A percentile compares a stretch with the other conserved stretches of the same genome.
Evolutionary conservation across 2,113 vertebrate genomes (phyloP).

Genomic region (Theristicus caerulescens): DNA sequence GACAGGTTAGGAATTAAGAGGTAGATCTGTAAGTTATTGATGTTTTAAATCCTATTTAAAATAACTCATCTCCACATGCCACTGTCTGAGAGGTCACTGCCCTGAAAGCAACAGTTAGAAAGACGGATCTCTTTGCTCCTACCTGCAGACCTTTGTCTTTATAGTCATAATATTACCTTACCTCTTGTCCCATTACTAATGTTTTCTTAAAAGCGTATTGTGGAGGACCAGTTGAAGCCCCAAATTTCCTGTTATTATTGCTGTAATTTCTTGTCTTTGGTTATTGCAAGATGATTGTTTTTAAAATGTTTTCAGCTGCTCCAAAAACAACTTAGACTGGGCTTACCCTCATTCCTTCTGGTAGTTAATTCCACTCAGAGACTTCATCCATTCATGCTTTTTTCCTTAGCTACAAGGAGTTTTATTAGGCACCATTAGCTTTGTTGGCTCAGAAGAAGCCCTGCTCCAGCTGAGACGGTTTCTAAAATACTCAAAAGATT

Average conservation of each 20-base stretch:
- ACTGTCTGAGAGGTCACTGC: background rate
- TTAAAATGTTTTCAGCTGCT: slow-evolving; percentile 1
- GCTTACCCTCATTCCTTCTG: background rate
- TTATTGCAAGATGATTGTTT: background rate
- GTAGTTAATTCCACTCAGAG: slow-evolving; percentile 47
- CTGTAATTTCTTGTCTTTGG: background rate
- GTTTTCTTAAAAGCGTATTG: background rate
- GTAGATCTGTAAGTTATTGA: background rate
- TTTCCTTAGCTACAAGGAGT: slow-evolving; percentile 41
- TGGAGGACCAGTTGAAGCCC: background rate
- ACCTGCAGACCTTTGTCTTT: background rate
- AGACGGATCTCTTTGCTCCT: background rate
- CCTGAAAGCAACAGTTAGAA: background rate
- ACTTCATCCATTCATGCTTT: background rate
- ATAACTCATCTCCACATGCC: background rate
- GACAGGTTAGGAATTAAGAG: background rate
- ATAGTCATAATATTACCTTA: background rate
- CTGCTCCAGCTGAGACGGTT: background rate
- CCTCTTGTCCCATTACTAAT: background rate
- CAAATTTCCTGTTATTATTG: slow-evolving; percentile 9
- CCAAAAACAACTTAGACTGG: background rate
- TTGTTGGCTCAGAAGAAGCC: background rate
- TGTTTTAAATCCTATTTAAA: background rate
- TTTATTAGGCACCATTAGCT: slow-evolving; percentile 5
- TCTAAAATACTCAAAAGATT: background rate